phyloP scores from a whole-genome alignment of 2,113 vertebrate species.

The Talpa occidentalis region DNA sequence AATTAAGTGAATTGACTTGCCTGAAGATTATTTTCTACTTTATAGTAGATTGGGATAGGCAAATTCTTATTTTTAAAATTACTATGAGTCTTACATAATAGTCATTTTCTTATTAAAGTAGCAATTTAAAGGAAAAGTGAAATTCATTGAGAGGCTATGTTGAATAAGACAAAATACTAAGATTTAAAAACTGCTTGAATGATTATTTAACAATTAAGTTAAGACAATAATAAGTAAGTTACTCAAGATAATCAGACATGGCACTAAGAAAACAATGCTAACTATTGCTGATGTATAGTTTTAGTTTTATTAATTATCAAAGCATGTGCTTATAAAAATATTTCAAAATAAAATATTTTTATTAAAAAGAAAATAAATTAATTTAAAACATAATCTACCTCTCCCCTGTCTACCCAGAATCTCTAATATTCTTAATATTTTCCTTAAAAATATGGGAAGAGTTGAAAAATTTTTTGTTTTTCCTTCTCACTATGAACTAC shows the following conservation, averaged over 20 bases:
- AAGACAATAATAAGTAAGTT: not conserved
- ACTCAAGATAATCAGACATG: not conserved
- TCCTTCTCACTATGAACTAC: not conserved
- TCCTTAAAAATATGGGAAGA: not conserved
- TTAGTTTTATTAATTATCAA: not conserved
- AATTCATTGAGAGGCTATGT: not conserved
- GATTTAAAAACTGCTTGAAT: not conserved
- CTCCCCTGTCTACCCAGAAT: not conserved
- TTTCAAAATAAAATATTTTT: constrained; percentile 15
- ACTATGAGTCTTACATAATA: not conserved
- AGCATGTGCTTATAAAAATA: not conserved
- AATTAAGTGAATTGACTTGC: not conserved
- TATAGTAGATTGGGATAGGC: not conserved
- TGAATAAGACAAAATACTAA: not conserved
- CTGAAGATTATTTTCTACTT: not conserved
- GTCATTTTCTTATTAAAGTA: not conserved
- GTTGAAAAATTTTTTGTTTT: not conserved
- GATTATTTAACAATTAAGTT: not conserved
- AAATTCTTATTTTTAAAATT: constrained; percentile 24
- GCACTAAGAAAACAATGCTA: not conserved
- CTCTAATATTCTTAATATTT: not conserved
- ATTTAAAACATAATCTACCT: not conserved
- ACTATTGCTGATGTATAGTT: not conserved
- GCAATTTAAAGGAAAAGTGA: not conserved
- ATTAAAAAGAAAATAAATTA: constrained; percentile 17